phyloP scores from a whole-genome alignment of 2,113 vertebrate species.

The Fulmarus glacialis region DNA sequence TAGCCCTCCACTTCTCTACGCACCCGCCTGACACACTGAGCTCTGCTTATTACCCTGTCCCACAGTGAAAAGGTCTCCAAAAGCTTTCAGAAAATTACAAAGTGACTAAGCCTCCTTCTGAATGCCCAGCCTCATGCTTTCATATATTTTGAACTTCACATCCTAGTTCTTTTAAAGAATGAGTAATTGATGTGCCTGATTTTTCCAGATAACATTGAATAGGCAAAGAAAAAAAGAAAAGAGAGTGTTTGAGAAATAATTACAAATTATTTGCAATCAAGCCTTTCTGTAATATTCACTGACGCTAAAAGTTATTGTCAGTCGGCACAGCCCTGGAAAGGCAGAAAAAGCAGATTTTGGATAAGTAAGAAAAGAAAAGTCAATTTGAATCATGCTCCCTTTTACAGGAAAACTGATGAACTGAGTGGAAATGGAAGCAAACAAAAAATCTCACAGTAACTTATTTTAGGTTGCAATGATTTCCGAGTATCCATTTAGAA shows the following conservation, averaged over 20 bases:
- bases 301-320: neutral
- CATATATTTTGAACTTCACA: slow-evolving; percentile 15
- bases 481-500: neutral
- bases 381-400: neutral
- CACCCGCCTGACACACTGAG: neutral
- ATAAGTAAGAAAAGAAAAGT: neutral
- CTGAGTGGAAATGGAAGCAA: neutral
- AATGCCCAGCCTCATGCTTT: neutral
- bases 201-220: neutral
- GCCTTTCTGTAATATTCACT: neutral
- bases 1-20: neutral
- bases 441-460: neutral
- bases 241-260: slow-evolving; percentile 2
- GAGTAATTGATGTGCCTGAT: neutral
- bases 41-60: slow-evolving; percentile 32
- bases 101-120: neutral
- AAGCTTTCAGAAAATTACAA: slow-evolving; percentile 19
- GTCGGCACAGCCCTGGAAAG: neutral
- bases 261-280: slow-evolving; percentile 1
- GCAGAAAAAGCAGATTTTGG: neutral
- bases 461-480: neutral
- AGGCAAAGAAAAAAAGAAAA: neutral
- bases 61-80: neutral
- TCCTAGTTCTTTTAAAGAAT: slow-evolving; percentile 3
- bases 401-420: neutral